A percentile compares a stretch with the other conserved stretches of the same genome.
Conservation (phyloP, 2,113 vertebrate genomes). For the Etheostoma spectabile region DNA sequence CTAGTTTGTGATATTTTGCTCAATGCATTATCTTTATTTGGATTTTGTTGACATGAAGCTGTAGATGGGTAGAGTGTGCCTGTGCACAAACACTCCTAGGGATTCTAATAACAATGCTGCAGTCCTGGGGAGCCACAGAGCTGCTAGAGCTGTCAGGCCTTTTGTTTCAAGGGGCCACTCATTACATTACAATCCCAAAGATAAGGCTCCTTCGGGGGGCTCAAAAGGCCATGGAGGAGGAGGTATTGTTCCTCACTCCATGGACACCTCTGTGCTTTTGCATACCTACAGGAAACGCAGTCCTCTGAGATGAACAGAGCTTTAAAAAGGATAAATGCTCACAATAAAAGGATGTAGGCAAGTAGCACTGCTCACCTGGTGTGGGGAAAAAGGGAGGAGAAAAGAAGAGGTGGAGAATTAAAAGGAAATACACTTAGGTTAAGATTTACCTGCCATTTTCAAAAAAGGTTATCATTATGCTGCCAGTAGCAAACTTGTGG, state of each 20-base stretch:
- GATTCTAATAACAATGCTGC: conserved; percentile 80
- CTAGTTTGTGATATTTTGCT: conserved; percentile 22
- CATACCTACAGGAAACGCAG: conserved; percentile 72
- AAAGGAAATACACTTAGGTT: conserved; percentile 53
- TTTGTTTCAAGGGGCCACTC: conserved; percentile 83
- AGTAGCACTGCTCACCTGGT: conserved; percentile 80
- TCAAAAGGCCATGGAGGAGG: conserved; percentile 68
- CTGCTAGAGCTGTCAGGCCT: conserved; percentile 72
- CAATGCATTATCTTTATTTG: conserved; percentile 16
- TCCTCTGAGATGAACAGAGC: conserved; percentile 64
- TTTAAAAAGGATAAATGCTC: conserved; percentile 72
- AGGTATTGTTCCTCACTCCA: conserved; percentile 78
- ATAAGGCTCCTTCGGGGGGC: conserved; percentile 78
- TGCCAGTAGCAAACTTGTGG: conserved; percentile 81
- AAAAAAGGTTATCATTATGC: conserved; percentile 82
- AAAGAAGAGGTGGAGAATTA: conserved; percentile 39
- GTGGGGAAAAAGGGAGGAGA: conserved; percentile 58
- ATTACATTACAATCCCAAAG: conserved; percentile 84
- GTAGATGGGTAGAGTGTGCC: conserved; percentile 68
- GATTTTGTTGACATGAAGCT: conserved; percentile 57
- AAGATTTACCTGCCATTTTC: conserved; percentile 82
- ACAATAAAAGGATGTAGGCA: conserved; percentile 69
- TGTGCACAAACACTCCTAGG: conserved; percentile 80
- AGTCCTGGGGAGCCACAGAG: conserved; percentile 78
- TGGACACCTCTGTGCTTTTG: conserved; percentile 72